Evolutionary conservation across 2,113 vertebrate genomes (phyloP).

Genomic region (Synodontis membranacea): DNA sequence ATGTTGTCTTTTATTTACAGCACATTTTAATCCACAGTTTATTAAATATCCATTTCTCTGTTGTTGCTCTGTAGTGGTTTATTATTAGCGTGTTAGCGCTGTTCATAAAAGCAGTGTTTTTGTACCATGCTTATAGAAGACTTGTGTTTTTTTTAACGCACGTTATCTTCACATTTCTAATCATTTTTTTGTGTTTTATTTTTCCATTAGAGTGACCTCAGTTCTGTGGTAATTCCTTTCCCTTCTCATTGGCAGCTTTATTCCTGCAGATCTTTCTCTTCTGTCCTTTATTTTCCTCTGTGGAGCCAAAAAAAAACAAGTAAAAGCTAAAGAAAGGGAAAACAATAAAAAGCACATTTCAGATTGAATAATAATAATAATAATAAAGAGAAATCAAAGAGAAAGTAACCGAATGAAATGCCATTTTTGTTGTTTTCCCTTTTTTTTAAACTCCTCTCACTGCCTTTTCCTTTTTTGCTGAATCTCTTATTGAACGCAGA

Average conservation of each 20-base stretch:
- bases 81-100: background rate
- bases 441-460: conserved; percentile 54
- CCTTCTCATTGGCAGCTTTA: conserved; percentile 83
- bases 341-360: conserved; percentile 70
- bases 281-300: conserved; percentile 56
- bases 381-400: background rate
- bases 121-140: conserved; percentile 47
- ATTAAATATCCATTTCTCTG: background rate
- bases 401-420: background rate
- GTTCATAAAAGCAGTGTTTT: conserved; percentile 38
- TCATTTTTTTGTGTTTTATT: conserved; percentile 88
- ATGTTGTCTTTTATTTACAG: background rate
- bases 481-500: conserved; percentile 45
- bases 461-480: conserved; percentile 60
- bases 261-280: conserved; percentile 49
- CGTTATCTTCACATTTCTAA: conserved; percentile 95
- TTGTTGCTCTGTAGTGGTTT: background rate
- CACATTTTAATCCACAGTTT: background rate
- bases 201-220: conserved; percentile 99
- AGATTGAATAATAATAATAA: background rate
- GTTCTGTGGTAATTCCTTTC: conserved; percentile 98
- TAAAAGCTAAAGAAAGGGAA: conserved; percentile 51
- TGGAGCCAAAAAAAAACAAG: conserved; percentile 70
- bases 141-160: conserved; percentile 83
- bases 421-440: conserved; percentile 44